Conservation (phyloP, 2,888 invertebrate genomes). For the Pharmacophagus antenor region DNA sequence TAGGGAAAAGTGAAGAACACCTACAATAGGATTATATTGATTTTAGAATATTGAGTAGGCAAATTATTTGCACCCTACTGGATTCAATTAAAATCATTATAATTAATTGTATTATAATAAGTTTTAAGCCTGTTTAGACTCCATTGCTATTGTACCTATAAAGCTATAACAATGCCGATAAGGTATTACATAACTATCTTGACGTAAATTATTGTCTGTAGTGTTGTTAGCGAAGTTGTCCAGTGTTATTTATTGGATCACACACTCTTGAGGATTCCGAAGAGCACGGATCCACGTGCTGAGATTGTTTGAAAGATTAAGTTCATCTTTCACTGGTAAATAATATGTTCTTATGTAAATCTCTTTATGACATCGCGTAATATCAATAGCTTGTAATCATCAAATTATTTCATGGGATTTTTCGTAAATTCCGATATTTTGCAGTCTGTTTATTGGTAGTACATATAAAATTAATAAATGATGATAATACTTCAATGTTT, state of each 20-base stretch:
- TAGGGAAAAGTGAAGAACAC: not conserved
- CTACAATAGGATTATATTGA: not conserved
- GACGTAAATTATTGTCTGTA: constrained; percentile 15
- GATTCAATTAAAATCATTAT: not conserved
- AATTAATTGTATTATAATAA: not conserved
- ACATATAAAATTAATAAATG: not conserved
- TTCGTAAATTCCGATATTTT: too few relatives aligned
- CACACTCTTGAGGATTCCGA: constrained; percentile 26
- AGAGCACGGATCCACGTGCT: not conserved
- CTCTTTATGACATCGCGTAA: not conserved
- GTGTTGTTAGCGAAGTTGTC: constrained; percentile 5
- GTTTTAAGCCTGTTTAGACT: not conserved
- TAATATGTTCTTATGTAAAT: not conserved
- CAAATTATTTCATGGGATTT: too few relatives aligned
- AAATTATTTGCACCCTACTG: not conserved
- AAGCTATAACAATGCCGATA: constrained; percentile 4
- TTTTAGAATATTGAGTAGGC: not conserved
- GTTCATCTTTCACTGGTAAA: not conserved
- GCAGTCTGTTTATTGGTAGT: too few relatives aligned
- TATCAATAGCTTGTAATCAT: not conserved
- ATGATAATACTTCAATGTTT: not conserved
- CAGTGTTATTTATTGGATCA: constrained; percentile 23
- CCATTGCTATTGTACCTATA: constrained; percentile 6
- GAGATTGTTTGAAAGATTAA: not conserved
- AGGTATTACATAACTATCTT: constrained; percentile 8